Evolutionary conservation across 2,888 invertebrate genomes (phyloP).

Genomic region (Quadroppia sp.): DNA sequence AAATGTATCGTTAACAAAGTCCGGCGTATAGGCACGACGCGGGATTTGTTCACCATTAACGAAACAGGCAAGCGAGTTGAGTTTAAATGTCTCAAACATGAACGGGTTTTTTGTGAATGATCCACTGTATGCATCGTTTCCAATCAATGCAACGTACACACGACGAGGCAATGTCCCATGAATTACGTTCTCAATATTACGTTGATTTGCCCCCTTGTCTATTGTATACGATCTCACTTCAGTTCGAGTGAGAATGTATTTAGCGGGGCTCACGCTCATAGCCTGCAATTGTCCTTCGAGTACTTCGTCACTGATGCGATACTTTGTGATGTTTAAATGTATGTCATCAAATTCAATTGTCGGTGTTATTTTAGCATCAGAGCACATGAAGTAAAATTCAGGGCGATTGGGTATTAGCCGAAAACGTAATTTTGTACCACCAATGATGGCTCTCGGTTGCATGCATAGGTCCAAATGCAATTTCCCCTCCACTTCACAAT

Average conservation of each 20-base stretch:
- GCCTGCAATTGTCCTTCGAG: background rate
- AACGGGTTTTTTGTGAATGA: background rate
- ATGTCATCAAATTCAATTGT: background rate
- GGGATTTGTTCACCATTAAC: conserved; percentile 30
- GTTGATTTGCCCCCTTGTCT: background rate
- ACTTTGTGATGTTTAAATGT: background rate
- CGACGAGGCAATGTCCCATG: conserved; percentile 34
- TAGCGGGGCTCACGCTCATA: background rate
- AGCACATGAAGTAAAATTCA: background rate
- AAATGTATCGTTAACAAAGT: background rate
- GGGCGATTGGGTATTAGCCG: conserved; percentile 5
- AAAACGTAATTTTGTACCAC: background rate
- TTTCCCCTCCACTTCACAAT: conserved; percentile 15
- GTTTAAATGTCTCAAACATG: background rate
- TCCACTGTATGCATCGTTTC: conserved; percentile 25
- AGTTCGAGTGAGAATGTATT: background rate
- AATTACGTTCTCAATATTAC: conserved; percentile 20
- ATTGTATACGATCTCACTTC: conserved; percentile 14
- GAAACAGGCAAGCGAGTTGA: conserved; percentile 1
- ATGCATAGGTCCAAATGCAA: background rate
- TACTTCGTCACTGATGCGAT: background rate
- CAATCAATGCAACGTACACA: background rate
- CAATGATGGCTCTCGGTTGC: conserved; percentile 1
- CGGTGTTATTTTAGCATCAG: background rate
- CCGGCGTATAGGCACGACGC: background rate